Conservation (phyloP, 1,140 invertebrate genomes). For the Bombus pyrosoma region DNA sequence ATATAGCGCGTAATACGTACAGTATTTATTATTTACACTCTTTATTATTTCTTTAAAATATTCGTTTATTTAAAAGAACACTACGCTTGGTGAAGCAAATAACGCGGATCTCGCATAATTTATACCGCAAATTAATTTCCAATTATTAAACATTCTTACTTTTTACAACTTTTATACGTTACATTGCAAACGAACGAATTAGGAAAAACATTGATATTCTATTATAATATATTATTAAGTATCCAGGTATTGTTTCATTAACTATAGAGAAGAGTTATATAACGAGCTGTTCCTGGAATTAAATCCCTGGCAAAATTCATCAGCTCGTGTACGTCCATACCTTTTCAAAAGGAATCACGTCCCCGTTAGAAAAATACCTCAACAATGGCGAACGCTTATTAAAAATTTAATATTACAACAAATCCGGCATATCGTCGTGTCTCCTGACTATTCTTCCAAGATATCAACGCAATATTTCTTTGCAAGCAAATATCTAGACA, state of each 20-base stretch:
- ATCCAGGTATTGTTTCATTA: slow-evolving; percentile 59
- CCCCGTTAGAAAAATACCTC: background rate
- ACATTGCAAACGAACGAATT: background rate
- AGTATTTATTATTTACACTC: background rate
- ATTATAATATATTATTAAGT: slow-evolving; percentile 50
- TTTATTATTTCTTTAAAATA: background rate
- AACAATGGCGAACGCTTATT: slow-evolving; percentile 17
- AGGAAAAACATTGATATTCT: background rate
- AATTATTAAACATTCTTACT: background rate
- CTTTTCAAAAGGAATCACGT: background rate
- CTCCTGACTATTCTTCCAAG: background rate
- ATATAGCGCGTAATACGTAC: too few relatives aligned
- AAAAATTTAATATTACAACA: slow-evolving; percentile 50
- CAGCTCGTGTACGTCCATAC: background rate
- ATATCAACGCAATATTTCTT: slow-evolving; percentile 13
- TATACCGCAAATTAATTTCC: background rate
- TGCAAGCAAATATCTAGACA: slow-evolving; percentile 22
- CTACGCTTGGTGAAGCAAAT: background rate
- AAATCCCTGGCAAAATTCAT: slow-evolving; percentile 40
- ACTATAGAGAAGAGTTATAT: slow-evolving; percentile 56
- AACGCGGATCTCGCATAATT: background rate
- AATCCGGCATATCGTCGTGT: slow-evolving; percentile 5
- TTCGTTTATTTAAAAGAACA: background rate
- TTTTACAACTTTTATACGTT: background rate
- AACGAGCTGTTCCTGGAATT: slow-evolving; percentile 50